These are phyloP conservation scores for Centropus unirufus DNA, from an alignment of 2,113 vertebrate species.

Conservation along the genomic window DNA sequence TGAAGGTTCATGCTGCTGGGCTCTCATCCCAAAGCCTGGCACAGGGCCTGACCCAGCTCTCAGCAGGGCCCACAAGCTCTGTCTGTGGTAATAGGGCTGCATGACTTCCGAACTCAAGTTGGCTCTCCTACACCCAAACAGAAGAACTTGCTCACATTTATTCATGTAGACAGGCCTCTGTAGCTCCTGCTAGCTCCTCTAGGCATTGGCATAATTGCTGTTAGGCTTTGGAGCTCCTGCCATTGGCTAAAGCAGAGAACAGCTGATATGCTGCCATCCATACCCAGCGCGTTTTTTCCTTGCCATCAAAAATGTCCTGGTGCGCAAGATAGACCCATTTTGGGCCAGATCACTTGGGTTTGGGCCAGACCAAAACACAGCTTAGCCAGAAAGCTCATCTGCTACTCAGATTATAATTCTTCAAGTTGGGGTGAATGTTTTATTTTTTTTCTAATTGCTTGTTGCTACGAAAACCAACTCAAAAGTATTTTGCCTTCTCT, in stretches of 20 bases:
- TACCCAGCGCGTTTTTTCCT: not conserved
- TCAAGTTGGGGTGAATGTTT: not conserved
- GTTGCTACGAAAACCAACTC: not conserved
- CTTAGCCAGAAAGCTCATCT: not conserved
- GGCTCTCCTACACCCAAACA: not conserved
- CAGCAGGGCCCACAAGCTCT: not conserved
- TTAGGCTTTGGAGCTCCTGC: not conserved
- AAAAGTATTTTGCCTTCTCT: not conserved
- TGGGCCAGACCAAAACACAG: not conserved
- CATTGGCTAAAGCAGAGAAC: not conserved
- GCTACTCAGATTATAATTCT: not conserved
- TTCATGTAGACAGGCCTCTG: not conserved
- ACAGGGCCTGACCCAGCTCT: not conserved
- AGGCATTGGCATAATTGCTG: rapidly evolving
- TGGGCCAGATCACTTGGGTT: not conserved
- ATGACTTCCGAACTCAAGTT: not conserved
- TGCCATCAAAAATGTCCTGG: not conserved
- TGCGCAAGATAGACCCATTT: not conserved
- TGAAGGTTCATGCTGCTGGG: rapidly evolving
- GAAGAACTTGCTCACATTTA: not conserved
- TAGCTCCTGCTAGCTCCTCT: not conserved
- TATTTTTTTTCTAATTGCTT: not conserved
- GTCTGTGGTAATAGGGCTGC: not conserved
- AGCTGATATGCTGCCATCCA: not conserved
- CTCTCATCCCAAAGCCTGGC: rapidly evolving